Evolutionary conservation across 2,888 invertebrate genomes (phyloP), one percentile per base, ranked within the genome.

Genomic region (Eupithecia inturbata): DNA sequence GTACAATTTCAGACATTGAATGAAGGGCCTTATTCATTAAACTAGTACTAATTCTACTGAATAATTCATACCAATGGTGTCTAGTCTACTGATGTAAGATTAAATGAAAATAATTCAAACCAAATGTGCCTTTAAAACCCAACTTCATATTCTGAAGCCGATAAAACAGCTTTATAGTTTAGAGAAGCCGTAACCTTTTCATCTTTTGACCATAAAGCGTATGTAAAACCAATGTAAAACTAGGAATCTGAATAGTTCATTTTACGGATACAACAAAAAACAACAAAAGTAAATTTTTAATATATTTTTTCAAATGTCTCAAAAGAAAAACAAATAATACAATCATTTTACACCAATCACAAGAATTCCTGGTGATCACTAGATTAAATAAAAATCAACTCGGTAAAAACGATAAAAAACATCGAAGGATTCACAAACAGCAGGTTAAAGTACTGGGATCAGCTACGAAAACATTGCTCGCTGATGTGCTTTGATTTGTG

Each of bases 301-400:
- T 92, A 92, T 91, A 92, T 89, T 91, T 93, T 92, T 93, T 92
- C 90, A 89, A 86, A 87, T 91, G 89, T 89, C 90, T 87, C 86
- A 83, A 88, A 87, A 91, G 88, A 7, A 16, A 62, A 31, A 31
- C 7, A 53, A 68, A 14, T n/a, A 68, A 33, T 14, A 49, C 45
- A n/a, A 53, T 33, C 12, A 31, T 31, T 62, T 19, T 1, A 16
- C 62, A 31, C 31, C 10, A 14, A 62, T 62, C 2, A 4, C 19
- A 31, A 19, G 7, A 57, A 28, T 57, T 26, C 57, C 26, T 26
- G 53, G 49, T 49, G 22, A n/a, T 49, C 22, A n/a, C 10, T 22
- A 22, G 49, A 22, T 49, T 49, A n/a, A 10, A 49, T 49, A 10
- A 49, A 49, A 49, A 49, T 45, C 1, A 45, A n/a, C 49, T 7